Conservation (phyloP, 2,888 invertebrate genomes). For the Digitonthophagus gazella region DNA sequence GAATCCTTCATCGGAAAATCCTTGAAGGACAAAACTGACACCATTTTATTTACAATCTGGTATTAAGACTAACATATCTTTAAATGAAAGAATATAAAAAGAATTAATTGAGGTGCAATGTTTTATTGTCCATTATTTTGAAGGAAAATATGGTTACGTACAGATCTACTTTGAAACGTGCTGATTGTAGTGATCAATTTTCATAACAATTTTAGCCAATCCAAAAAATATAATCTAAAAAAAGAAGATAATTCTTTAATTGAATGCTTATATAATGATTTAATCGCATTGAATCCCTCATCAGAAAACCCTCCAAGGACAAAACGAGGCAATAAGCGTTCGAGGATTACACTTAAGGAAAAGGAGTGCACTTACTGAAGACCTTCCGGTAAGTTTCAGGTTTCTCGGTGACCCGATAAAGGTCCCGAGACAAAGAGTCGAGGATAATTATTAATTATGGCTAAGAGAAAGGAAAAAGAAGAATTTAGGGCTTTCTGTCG, state of each 20-base stretch:
- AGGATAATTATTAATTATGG: neutral
- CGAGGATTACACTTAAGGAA: neutral
- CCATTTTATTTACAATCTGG: too few species aligned
- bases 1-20: neutral
- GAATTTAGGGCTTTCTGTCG: neutral
- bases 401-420: neutral
- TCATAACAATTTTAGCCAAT: neutral
- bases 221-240: neutral
- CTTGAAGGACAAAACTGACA: neutral
- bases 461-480: neutral
- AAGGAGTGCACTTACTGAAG: neutral
- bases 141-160: too few species aligned
- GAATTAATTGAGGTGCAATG: too few species aligned
- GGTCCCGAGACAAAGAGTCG: neutral
- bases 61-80: too few species aligned
- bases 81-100: too few species aligned
- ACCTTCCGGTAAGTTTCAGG: neutral
- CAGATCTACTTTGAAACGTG: too few species aligned
- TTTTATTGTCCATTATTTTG: too few species aligned
- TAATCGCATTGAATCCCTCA: too few species aligned
- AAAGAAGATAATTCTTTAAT: neutral
- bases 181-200: neutral
- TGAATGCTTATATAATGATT: neutral
- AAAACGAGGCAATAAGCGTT: neutral
- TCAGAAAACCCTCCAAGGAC: neutral